These are phyloP conservation scores for Leptopilina boulardi DNA, from an alignment of 1,140 invertebrate genomes.

Conservation along the genomic window DNA sequence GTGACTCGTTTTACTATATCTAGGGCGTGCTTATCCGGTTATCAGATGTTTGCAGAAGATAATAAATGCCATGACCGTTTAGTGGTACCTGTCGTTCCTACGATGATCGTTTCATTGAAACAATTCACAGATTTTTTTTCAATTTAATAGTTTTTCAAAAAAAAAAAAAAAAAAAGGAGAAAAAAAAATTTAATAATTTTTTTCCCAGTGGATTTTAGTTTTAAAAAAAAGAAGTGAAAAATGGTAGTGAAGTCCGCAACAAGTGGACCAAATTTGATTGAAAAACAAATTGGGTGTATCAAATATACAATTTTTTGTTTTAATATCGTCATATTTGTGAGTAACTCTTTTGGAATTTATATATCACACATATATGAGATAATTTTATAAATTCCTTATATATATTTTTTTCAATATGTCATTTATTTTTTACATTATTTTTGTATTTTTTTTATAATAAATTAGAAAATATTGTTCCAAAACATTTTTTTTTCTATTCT, in stretches of 20 bases:
- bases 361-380: background rate
- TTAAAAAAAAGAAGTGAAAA: constrained; percentile 10
- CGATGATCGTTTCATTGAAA: constrained; percentile 37
- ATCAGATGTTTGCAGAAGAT: constrained; percentile 71
- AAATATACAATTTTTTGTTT: constrained; percentile 85
- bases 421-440: no score
- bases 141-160: constrained; percentile 28
- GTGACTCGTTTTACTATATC: constrained; percentile 57
- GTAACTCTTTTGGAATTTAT: constrained; percentile 57
- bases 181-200: no score
- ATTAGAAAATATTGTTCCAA: no score
- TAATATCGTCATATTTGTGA: constrained; percentile 83
- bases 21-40: constrained; percentile 71
- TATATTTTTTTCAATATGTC: no score
- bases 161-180: no score
- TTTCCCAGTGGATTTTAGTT: constrained; percentile 3
- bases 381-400: constrained; percentile 1
- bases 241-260: constrained; percentile 68
- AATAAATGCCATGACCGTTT: constrained; percentile 55
- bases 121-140: constrained; percentile 26
- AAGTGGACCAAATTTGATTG: constrained; percentile 75
- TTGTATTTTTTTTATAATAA: no score
- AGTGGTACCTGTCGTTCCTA: constrained; percentile 53
- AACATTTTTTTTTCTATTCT: no score
- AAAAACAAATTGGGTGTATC: constrained; percentile 81